phyloP scores from a whole-genome alignment of 92 coral and sea anemone species.

The Parazoanthus atlanticus region DNA sequence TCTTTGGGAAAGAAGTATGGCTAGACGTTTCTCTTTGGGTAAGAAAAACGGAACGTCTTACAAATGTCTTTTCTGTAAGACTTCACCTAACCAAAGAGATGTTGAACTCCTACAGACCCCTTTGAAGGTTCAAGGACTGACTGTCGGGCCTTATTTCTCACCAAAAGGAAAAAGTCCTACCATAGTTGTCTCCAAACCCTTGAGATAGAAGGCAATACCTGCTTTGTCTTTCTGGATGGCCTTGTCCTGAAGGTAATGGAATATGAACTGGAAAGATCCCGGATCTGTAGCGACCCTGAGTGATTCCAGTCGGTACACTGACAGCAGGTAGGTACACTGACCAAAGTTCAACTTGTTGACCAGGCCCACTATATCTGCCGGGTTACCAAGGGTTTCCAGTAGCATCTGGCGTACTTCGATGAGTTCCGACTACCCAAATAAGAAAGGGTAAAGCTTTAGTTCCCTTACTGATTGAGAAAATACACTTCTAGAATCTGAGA shows the following conservation, averaged over 20 bases:
- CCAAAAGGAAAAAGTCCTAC: no score
- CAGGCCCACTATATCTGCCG: conserved; percentile 77
- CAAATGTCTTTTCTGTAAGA: no score
- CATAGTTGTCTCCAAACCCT: background rate
- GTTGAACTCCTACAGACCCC: no score
- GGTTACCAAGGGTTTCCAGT: conserved; percentile 81
- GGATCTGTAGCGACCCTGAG: conserved; percentile 91
- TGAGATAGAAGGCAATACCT: conserved; percentile 52
- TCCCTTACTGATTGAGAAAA: background rate
- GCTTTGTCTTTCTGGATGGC: conserved; percentile 99
- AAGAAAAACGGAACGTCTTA: no score
- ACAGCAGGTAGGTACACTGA: conserved; percentile 92
- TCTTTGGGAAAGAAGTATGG: no score
- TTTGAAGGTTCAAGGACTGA: background rate
- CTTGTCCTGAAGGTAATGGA: conserved; percentile 89
- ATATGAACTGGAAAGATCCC: conserved; percentile 88
- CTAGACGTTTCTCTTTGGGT: no score
- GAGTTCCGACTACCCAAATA: conserved; percentile 76
- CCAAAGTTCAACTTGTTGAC: conserved; percentile 94
- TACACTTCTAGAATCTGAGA: background rate
- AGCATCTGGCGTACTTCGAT: conserved; percentile 82
- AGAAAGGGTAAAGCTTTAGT: background rate
- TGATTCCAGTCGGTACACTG: conserved; percentile 93
- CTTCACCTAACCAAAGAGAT: no score
- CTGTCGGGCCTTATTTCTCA: background rate